Conservation (phyloP, 2,888 invertebrate genomes). For the Leucophenga maculata region DNA sequence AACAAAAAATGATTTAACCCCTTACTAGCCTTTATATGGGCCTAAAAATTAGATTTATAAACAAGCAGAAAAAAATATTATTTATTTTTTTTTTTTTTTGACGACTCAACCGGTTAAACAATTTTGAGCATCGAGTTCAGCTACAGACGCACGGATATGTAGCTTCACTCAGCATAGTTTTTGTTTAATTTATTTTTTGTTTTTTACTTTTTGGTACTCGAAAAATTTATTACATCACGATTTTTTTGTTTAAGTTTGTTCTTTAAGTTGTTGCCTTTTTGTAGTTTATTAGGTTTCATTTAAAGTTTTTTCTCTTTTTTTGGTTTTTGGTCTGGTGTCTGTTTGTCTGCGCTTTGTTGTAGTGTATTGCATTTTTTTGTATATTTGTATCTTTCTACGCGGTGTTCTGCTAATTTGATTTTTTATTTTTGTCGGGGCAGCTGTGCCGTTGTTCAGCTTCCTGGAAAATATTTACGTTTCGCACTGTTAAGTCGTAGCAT, state of each 20-base stretch:
- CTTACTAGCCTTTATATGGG: too few species aligned
- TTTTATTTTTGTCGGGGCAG: background rate
- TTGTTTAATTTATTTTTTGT: background rate
- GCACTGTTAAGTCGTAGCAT: background rate
- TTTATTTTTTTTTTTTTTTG: too few species aligned
- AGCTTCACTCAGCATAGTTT: background rate
- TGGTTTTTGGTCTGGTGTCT: background rate
- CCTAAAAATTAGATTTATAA: too few species aligned
- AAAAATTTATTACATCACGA: constrained; percentile 61
- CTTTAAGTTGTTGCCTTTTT: constrained; percentile 12
- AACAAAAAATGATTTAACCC: too few species aligned
- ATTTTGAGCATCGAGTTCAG: too few species aligned
- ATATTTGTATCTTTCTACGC: background rate
- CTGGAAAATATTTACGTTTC: constrained; percentile 13
- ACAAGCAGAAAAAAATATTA: too few species aligned
- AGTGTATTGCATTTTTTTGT: background rate
- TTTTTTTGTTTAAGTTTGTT: constrained; percentile 30
- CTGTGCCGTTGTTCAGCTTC: background rate
- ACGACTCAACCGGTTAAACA: too few species aligned
- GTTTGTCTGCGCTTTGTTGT: constrained; percentile 9
- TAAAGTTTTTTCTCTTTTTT: background rate
- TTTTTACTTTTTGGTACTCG: constrained; percentile 1
- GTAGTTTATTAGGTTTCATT: constrained; percentile 7
- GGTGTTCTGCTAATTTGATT: constrained; percentile 2
- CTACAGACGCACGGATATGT: too few species aligned